A percentile compares a stretch with the other conserved stretches of the same genome.
Evolutionary conservation across 2,888 invertebrate genomes (phyloP).

Genomic region (Schizotus pectinicornis): DNA sequence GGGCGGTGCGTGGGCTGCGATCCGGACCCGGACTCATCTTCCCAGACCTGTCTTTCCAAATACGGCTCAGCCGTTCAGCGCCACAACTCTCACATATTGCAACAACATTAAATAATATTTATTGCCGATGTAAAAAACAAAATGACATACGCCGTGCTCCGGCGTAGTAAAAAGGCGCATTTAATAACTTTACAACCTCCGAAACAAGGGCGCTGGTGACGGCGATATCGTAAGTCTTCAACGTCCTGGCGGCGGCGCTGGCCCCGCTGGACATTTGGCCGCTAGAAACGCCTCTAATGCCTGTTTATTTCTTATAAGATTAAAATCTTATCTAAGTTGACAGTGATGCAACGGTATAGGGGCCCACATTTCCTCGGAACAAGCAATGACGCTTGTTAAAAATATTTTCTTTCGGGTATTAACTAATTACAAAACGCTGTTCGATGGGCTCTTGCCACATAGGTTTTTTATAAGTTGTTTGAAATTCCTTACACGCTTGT

Average conservation of each 20-base stretch:
- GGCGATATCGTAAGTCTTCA: background rate
- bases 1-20: constrained; percentile 38
- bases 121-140: constrained; percentile 50
- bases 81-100: constrained; percentile 50
- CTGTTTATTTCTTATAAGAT: constrained; percentile 19
- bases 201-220: constrained; percentile 15
- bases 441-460: constrained; percentile 4
- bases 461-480: constrained; percentile 1
- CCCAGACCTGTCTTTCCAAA: constrained; percentile 50
- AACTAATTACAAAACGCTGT: constrained; percentile 18
- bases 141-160: constrained; percentile 42
- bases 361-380: constrained; percentile 6
- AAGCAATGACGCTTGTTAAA: constrained; percentile 7
- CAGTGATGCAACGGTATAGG: constrained; percentile 19
- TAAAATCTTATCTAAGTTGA: constrained; percentile 23
- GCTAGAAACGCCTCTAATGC: constrained; percentile 4
- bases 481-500: constrained; percentile 1
- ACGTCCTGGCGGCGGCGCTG: constrained; percentile 4
- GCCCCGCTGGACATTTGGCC: background rate
- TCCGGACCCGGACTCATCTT: constrained; percentile 41
- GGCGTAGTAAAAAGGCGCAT: constrained; percentile 22
- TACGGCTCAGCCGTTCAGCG: constrained; percentile 48
- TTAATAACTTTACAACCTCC: constrained; percentile 14
- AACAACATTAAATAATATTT: constrained; percentile 54
- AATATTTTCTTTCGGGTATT: constrained; percentile 17